phyloP scores from a whole-genome alignment of 2,113 vertebrate genomes.

The Hippolais icterina region DNA sequence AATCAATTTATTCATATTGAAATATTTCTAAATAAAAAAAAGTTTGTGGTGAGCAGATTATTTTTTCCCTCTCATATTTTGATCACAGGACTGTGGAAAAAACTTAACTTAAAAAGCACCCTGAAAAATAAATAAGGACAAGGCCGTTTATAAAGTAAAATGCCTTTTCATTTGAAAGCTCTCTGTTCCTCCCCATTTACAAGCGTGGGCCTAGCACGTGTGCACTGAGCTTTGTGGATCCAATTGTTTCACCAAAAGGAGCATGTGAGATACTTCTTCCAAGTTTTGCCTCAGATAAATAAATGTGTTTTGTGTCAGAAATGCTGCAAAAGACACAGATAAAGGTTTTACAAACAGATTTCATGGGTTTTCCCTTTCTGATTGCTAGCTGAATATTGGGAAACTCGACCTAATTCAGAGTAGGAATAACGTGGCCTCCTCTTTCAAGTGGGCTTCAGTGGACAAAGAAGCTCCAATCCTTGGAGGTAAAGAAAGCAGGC shows the following conservation, averaged over 20 bases:
- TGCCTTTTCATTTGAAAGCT: not conserved
- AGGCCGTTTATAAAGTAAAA: not conserved
- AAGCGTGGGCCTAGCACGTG: fast-evolving
- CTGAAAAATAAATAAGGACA: not conserved
- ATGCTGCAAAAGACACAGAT: not conserved
- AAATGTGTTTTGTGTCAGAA: not conserved
- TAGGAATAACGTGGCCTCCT: not conserved
- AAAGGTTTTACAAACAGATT: not conserved
- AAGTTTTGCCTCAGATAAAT: not conserved
- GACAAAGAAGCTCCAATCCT: not conserved
- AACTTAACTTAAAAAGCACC: not conserved
- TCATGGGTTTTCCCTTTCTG: not conserved
- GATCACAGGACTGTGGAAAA: not conserved
- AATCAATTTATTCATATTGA: not conserved
- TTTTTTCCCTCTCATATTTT: not conserved
- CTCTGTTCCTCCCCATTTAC: not conserved
- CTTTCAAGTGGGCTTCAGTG: not conserved
- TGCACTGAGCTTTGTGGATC: not conserved
- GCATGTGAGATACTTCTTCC: not conserved
- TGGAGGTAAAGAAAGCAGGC: not conserved
- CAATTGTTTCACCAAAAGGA: not conserved
- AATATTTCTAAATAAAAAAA: not conserved
- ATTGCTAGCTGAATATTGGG: not conserved
- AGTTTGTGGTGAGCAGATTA: not conserved
- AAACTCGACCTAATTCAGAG: not conserved